Evolutionary conservation across 2,113 vertebrate species (phyloP), one percentile per base, ranked within the genome.

Genomic region (Pangasianodon gigas): DNA sequence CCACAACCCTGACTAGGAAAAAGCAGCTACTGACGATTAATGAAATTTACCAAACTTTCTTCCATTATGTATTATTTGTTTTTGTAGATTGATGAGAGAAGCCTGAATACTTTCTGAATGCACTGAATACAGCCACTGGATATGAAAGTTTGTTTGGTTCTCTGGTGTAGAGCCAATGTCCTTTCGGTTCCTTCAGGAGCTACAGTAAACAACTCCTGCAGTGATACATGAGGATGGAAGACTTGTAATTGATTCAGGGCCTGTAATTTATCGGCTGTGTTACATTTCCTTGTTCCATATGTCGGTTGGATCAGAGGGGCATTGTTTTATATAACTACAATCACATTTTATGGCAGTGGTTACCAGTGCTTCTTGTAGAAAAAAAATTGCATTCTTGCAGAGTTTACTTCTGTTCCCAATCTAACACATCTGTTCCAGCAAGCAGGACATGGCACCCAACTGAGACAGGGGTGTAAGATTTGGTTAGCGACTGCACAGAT

Each of bases 221-320:
- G 32, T 58, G 81, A 58, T 83, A 52, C 81, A 83, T 13, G 81
- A 83, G 81, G 54, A 83, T 60, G 81, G 81, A 83, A 83, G 54
- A 58, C 52, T 83, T n/a, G 81, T 83, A 83, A 58, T 83, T 18
- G 81, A 41, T 83, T 56, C 54, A 58, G 54, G 54, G 81, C 81
- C 81, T 83, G 81, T 83, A 83, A 83, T 83, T 83, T 83, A 60
- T 60, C 32, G 6, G 32, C 32, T 83, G 81, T 82, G 52, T 83
- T 83, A 58, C 81, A 24, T 83, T 83, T 60, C 18, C 81, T 58
- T 37, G 52, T 83, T 83, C 81, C 81, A 83, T 83, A 83, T 83
- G 81, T 24, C 3, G 3, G 81, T 2, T 58, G 32, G 81, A 60
- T 83, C 32, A 83, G 81, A 83, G 81, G 54, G 81, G 81, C 81